A percentile compares a stretch with the other conserved stretches of the same genome.
Evolutionary conservation across 1,140 invertebrate species (phyloP).

Genomic region (Colletes latitarsis): DNA sequence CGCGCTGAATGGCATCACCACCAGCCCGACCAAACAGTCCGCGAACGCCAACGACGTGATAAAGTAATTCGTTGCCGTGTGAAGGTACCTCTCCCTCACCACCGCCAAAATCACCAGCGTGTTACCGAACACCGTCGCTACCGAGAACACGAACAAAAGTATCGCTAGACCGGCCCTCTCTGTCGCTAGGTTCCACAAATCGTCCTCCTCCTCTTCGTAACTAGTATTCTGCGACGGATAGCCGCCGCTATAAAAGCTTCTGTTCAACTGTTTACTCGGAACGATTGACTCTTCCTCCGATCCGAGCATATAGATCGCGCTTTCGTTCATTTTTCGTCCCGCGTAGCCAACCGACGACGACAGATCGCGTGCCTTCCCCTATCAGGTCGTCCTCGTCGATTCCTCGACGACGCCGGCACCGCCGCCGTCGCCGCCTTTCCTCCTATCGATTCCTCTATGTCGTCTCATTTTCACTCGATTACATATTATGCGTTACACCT

Average conservation of each 20-base stretch:
- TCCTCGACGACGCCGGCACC: not conserved
- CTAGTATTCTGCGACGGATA: slow-evolving; percentile 43
- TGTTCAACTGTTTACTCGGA: slow-evolving; percentile 38
- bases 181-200: slow-evolving; percentile 75
- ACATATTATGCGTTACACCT: too few relatives aligned
- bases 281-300: slow-evolving; percentile 64
- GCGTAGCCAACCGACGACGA: not conserved
- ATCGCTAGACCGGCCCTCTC: slow-evolving; percentile 80
- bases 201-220: slow-evolving; percentile 18
- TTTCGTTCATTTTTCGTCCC: slow-evolving; percentile 72
- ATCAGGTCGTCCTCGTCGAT: slow-evolving; percentile 15
- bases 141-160: slow-evolving; percentile 83
- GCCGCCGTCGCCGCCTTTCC: slow-evolving; percentile 1
- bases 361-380: too few relatives aligned
- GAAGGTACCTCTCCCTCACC: slow-evolving; percentile 85
- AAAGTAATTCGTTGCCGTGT: slow-evolving; percentile 90
- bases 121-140: slow-evolving; percentile 87
- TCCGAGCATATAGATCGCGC: slow-evolving; percentile 70
- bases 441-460: slow-evolving; percentile 13
- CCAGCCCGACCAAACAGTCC: slow-evolving; percentile 87
- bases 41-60: slow-evolving; percentile 89
- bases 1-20: slow-evolving; percentile 90
- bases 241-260: slow-evolving; percentile 62
- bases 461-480: not conserved
- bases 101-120: slow-evolving; percentile 87